Evolutionary conservation across 2,113 vertebrate species (phyloP).

Genomic region (Lamprotornis superbus): DNA sequence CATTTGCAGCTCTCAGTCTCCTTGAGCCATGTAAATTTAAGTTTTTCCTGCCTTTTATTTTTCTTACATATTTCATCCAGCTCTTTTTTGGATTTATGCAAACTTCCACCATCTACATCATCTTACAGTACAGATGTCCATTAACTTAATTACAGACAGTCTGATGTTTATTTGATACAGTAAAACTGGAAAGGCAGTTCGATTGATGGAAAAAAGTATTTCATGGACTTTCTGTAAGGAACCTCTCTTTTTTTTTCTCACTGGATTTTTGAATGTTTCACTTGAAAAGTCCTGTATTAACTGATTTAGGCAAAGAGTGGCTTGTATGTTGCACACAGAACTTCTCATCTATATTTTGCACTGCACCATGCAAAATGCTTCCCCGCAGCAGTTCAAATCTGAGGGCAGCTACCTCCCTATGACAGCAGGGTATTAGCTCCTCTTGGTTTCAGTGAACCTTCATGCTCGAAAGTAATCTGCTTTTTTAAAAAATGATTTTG

Average conservation of each 20-base stretch:
- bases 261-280: not conserved
- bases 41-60: not conserved
- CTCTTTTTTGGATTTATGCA: not conserved
- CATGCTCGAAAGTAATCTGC: not conserved
- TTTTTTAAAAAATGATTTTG: not conserved
- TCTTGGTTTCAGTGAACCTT: not conserved
- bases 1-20: not conserved
- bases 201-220: not conserved
- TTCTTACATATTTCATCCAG: not conserved
- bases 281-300: not conserved
- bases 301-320: not conserved
- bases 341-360: not conserved
- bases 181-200: not conserved
- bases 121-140: not conserved
- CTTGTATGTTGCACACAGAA: not conserved
- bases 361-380: not conserved
- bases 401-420: not conserved
- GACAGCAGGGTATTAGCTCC: not conserved
- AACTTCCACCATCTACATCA: not conserved
- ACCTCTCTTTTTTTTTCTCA: not conserved
- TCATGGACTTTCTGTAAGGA: not conserved
- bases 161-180: not conserved
- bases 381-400: not conserved
- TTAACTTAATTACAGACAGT: not conserved
- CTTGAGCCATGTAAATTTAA: not conserved